A percentile compares a stretch with the other conserved stretches of the same genome.
These are phyloP conservation scores for Athripsodes cinereus DNA, from an alignment of 2,888 invertebrate genomes.

Conservation along the genomic window DNA sequence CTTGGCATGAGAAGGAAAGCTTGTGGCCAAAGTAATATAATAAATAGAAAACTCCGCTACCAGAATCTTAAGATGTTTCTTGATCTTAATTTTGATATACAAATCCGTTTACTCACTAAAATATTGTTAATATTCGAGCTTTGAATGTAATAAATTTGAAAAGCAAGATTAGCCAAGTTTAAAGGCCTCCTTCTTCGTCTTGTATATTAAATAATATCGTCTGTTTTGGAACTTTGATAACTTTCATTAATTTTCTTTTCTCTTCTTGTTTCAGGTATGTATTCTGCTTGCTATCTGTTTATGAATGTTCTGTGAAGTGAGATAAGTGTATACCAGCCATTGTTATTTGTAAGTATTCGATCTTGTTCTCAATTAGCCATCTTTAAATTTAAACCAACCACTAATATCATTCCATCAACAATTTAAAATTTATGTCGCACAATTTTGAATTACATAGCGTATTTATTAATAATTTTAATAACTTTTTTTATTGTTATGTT, in stretches of 20 bases:
- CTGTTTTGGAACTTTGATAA: background rate
- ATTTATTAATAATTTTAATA: too few species aligned
- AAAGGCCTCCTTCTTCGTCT: background rate
- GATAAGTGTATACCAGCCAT: too few species aligned
- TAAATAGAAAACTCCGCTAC: slow-evolving; percentile 16
- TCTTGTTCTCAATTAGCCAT: too few species aligned
- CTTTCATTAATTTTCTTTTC: slow-evolving; percentile 3
- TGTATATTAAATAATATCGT: background rate
- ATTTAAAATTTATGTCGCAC: too few species aligned
- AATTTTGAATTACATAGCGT: too few species aligned
- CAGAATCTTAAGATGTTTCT: slow-evolving; percentile 9
- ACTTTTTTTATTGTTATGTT: too few species aligned
- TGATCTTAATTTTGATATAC: slow-evolving; percentile 10
- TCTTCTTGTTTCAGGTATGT: slow-evolving; percentile 9
- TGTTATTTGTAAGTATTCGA: too few species aligned
- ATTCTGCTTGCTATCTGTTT: too few species aligned
- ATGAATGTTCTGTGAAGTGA: too few species aligned
- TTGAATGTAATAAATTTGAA: background rate
- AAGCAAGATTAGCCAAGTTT: slow-evolving; percentile 3
- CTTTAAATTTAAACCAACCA: too few species aligned
- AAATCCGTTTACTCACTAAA: slow-evolving; percentile 10
- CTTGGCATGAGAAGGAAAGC: background rate
- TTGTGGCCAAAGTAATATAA: slow-evolving; percentile 12
- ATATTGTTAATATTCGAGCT: slow-evolving; percentile 3
- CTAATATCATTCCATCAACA: too few species aligned